These are phyloP conservation scores for Eilema caniola DNA, from an alignment of 2,888 invertebrate genomes.

Conservation along the genomic window DNA sequence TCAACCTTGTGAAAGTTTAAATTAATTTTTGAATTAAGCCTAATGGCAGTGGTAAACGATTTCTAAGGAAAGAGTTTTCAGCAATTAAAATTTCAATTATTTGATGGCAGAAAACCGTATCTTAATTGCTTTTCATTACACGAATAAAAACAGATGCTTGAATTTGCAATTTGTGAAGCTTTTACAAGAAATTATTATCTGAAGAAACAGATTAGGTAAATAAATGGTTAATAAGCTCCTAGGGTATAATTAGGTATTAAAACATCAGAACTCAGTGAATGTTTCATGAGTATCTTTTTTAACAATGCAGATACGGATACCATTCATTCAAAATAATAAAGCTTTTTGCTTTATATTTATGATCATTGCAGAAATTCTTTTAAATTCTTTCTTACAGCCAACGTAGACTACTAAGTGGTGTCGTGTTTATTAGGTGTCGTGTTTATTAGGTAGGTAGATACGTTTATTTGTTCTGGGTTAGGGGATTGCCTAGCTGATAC, in stretches of 20 bases:
- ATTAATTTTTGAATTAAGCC: slow-evolving; percentile 87
- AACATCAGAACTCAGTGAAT: slow-evolving; percentile 22
- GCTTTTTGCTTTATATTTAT: slow-evolving; percentile 4
- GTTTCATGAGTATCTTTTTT: background rate
- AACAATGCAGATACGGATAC: background rate
- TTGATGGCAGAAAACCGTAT: slow-evolving; percentile 72
- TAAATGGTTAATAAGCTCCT: slow-evolving; percentile 25
- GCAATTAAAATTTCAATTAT: slow-evolving; percentile 82
- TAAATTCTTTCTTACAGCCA: background rate
- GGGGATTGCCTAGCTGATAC: too few relatives aligned
- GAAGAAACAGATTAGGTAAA: slow-evolving; percentile 44
- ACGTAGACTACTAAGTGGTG: too few relatives aligned
- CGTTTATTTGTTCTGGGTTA: too few relatives aligned
- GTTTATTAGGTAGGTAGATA: background rate
- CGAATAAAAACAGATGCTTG: slow-evolving; percentile 62
- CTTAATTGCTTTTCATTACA: slow-evolving; percentile 76
- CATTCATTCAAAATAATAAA: background rate
- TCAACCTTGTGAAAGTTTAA: slow-evolving; percentile 86
- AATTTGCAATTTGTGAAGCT: slow-evolving; percentile 53
- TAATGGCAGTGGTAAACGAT: slow-evolving; percentile 84
- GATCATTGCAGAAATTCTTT: background rate
- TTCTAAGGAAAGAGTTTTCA: slow-evolving; percentile 83
- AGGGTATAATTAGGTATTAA: slow-evolving; percentile 36
- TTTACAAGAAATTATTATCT: slow-evolving; percentile 50
- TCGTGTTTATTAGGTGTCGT: too few relatives aligned